phyloP scores from a whole-genome alignment of 2,797 vertebrate species.

The Hoplostethus atlanticus region DNA sequence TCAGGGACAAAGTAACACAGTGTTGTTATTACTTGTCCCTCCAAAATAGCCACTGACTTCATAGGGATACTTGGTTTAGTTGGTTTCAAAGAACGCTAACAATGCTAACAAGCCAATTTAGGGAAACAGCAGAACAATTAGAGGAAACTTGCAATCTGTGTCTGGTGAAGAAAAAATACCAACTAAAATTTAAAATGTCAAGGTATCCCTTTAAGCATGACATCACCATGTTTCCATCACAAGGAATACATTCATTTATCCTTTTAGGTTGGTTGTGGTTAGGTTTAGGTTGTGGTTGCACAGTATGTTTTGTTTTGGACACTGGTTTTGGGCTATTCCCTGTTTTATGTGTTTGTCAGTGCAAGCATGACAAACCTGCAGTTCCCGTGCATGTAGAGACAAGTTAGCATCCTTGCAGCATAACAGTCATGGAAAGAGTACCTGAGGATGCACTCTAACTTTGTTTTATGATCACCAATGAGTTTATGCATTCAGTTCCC shows the following conservation, averaged over 20 bases:
- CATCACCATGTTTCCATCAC: slow-evolving; percentile 25
- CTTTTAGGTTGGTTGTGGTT: too few species aligned
- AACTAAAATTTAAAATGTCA: slow-evolving; percentile 20
- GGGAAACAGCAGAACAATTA: too few species aligned
- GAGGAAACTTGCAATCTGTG: not conserved
- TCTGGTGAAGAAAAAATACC: slow-evolving; percentile 7
- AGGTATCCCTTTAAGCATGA: slow-evolving; percentile 21
- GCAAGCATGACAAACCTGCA: slow-evolving; percentile 11
- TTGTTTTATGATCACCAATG: slow-evolving; percentile 39
- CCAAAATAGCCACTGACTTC: slow-evolving; percentile 1
- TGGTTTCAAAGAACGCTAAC: too few species aligned
- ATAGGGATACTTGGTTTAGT: not conserved
- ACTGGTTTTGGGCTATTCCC: slow-evolving; percentile 26
- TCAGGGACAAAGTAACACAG: too few species aligned
- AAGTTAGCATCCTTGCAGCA: slow-evolving; percentile 29
- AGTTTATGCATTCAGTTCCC: slow-evolving; percentile 54
- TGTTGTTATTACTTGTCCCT: not conserved
- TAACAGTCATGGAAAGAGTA: slow-evolving; percentile 22
- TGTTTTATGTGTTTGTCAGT: slow-evolving; percentile 29
- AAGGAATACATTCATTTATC: slow-evolving; percentile 22
- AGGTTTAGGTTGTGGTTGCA: not conserved
- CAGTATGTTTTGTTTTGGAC: slow-evolving; percentile 42
- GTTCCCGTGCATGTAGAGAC: slow-evolving; percentile 44
- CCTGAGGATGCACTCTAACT: slow-evolving; percentile 22
- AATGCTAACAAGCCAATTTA: too few species aligned